Base-by-base conservation (phyloP, 2,888 invertebrate genomes). In the Eretmocerus hayati region DNA sequence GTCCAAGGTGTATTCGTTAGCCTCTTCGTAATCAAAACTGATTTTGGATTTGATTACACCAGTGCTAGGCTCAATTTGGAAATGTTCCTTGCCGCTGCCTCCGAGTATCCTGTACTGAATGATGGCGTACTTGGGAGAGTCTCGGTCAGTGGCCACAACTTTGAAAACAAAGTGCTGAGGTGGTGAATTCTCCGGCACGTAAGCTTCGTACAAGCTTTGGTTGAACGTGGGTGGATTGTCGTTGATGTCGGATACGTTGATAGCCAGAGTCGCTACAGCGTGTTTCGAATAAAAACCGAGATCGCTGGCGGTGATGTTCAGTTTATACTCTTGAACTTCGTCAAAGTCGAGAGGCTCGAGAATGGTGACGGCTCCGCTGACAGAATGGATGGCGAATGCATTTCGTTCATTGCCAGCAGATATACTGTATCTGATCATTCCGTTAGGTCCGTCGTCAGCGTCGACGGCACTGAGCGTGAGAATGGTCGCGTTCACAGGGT, bases 171-270 rank as follows among this genome's bases (percentile, higher is more conserved):
- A 80, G 53, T 83, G 84, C 44, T 85, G 84, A 0, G 82, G 72
- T 1, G 85, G 83, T 13, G 85, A 80, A 66, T 94, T 94, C 75
- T 95, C 94, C 0, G 84, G 79, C 36, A 95, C 73, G 63, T 80
- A 86, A 0, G 88, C 88, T 59, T 85, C 79, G 65, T 87, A 93
- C 42, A 77, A 72, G 0, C 81, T 77, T 65, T 86, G 84, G 67
- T 87, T 85, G 64, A 95, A 96, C 13, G 77, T 74, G 0, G 95
- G 95, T 9, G 90, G 83, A 69, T 95, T 94, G 64, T 96, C 93
- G 64, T 93, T 95, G 31, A 94, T 88, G 66, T 96, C 95, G 0
- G 89, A 90, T 2, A 96, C 76, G 44, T 85, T 87, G 1, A 96
- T 85, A 1, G 87, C 89, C 6, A 94, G 74, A 59, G 86, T 85